phyloP scores from a whole-genome alignment of 2,113 vertebrate genomes.

The Taurulus bubalis region DNA sequence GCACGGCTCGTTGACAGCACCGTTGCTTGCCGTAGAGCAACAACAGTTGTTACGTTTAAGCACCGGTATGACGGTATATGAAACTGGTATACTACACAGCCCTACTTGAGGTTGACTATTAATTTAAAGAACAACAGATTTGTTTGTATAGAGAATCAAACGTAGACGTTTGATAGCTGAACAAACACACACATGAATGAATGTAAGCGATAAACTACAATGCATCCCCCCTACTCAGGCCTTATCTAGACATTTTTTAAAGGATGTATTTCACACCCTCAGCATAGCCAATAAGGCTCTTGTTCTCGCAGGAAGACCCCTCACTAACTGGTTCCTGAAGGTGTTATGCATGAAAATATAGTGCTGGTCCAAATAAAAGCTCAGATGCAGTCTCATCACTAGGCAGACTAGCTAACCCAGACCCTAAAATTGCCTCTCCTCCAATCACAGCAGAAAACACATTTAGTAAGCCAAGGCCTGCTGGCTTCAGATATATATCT shows the following conservation, averaged over 20 bases:
- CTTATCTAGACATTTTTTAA: conserved; percentile 35
- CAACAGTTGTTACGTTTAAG: too few species aligned
- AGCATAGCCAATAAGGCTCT: conserved; percentile 22
- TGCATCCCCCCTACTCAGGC: neutral
- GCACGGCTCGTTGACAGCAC: too few species aligned
- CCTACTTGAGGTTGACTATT: neutral
- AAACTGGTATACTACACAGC: too few species aligned
- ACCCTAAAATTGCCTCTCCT: conserved; percentile 16
- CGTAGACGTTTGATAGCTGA: neutral
- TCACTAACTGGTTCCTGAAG: conserved; percentile 46
- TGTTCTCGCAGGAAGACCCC: conserved; percentile 18
- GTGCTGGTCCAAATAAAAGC: conserved; percentile 7
- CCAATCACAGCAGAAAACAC: conserved; percentile 49
- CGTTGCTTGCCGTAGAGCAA: too few species aligned
- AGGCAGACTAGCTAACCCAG: conserved; percentile 39
- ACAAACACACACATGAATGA: conserved; percentile 11
- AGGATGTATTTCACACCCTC: conserved; percentile 20
- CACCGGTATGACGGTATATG: too few species aligned
- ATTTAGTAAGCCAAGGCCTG: neutral
- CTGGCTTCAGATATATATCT: conserved; percentile 9
- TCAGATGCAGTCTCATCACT: conserved; percentile 34
- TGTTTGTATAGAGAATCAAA: conserved; percentile 4
- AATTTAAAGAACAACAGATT: conserved; percentile 19
- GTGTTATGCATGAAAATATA: conserved; percentile 47
- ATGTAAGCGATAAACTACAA: conserved; percentile 2